Conservation (phyloP, 2,888 invertebrate genomes). For the Polydrusus tereticollis region DNA sequence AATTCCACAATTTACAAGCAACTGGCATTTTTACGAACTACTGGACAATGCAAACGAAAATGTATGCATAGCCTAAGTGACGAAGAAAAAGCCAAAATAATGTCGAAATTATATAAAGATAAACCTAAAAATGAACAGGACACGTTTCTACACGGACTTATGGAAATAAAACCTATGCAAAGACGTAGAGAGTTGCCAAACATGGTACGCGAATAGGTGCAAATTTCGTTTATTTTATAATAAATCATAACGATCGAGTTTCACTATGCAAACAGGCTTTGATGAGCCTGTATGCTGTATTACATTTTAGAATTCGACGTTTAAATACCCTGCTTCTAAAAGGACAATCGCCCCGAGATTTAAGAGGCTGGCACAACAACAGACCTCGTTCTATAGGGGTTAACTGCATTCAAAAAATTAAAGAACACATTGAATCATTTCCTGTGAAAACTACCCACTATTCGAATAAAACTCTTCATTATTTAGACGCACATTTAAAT, state of each 20-base stretch:
- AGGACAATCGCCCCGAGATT: constrained; percentile 38
- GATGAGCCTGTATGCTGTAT: constrained; percentile 43
- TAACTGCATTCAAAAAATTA: constrained; percentile 40
- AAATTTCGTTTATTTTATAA: constrained; percentile 39
- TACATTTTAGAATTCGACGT: constrained; percentile 35
- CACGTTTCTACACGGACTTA: constrained; percentile 48
- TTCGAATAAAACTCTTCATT: constrained; percentile 46
- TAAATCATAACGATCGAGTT: constrained; percentile 36
- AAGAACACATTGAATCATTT: constrained; percentile 42
- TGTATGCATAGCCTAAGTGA: constrained; percentile 43
- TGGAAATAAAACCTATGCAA: constrained; percentile 42
- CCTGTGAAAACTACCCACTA: constrained; percentile 50
- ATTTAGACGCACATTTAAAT: constrained; percentile 52
- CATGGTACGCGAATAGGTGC: too few relatives aligned
- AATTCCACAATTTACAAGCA: too few relatives aligned
- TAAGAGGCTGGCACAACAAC: constrained; percentile 38
- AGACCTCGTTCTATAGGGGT: constrained; percentile 42
- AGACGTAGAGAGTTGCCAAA: constrained; percentile 34
- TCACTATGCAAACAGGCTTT: constrained; percentile 47
- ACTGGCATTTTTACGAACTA: too few relatives aligned
- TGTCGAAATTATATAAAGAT: constrained; percentile 40
- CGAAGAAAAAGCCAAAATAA: constrained; percentile 39
- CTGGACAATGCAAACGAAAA: constrained; percentile 14
- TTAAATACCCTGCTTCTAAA: constrained; percentile 42
- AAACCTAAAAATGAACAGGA: constrained; percentile 48